Percentiles rank a stretch among this genome's conserved stretches.
phyloP scores from a whole-genome alignment of 2,113 vertebrate species.

The Syngnathoides biaculeatus region DNA sequence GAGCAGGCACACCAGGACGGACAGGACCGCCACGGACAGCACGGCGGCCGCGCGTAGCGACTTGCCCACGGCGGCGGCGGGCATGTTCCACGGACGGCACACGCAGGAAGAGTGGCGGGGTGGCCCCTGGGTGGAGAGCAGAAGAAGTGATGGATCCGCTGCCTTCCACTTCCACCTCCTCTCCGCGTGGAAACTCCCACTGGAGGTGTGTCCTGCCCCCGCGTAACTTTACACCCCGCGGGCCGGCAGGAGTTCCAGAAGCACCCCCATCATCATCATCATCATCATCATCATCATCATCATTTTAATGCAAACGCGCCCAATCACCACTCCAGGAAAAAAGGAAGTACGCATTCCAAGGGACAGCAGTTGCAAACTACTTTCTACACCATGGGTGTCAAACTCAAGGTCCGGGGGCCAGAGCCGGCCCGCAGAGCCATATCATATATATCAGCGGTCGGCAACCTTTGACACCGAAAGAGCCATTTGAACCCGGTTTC shows the following conservation, averaged over 20 bases:
- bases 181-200: conserved; percentile 56
- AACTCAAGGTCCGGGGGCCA: too few species aligned
- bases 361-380: too few species aligned
- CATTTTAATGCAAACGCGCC: not conserved
- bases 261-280: conserved; percentile 15
- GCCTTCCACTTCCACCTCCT: conserved; percentile 55
- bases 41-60: conserved; percentile 65
- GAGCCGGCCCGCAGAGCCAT: too few species aligned
- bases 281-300: conserved; percentile 19
- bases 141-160: conserved; percentile 40
- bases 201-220: conserved; percentile 69
- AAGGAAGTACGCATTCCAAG: too few species aligned
- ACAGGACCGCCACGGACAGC: conserved; percentile 67
- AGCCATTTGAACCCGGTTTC: too few species aligned
- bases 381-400: too few species aligned
- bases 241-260: conserved; percentile 38
- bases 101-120: conserved; percentile 8
- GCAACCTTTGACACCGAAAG: too few species aligned
- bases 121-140: conserved; percentile 17
- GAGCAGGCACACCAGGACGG: conserved; percentile 63
- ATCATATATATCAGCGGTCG: too few species aligned
- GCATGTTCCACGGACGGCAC: conserved; percentile 44
- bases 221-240: conserved; percentile 66
- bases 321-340: too few species aligned
- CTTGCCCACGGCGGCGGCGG: conserved; percentile 52